These are phyloP conservation scores for Camponotus vicinus DNA, from an alignment of 1,140 invertebrate species.

Conservation along the genomic window DNA sequence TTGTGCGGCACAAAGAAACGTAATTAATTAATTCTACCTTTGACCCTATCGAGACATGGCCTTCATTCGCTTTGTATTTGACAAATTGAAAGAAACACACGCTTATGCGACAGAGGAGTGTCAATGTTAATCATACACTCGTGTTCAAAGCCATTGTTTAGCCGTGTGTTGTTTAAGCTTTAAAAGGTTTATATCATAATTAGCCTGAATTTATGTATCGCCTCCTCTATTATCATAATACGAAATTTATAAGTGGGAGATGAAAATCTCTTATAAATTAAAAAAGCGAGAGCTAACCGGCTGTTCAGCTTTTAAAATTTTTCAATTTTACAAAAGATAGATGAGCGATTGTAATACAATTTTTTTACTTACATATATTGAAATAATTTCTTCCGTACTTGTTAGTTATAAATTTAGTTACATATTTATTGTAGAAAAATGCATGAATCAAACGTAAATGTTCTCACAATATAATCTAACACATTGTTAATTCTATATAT, in stretches of 20 bases:
- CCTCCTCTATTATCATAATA: not conserved
- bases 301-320: not conserved
- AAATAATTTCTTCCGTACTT: not conserved
- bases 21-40: conserved; percentile 50
- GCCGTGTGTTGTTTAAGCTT: not conserved
- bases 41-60: not conserved
- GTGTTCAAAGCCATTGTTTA: not conserved
- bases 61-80: conserved; percentile 26
- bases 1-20: conserved; percentile 11
- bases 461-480: not conserved
- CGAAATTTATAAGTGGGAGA: not conserved
- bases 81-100: conserved; percentile 13
- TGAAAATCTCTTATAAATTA: not conserved
- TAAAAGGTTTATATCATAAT: not conserved
- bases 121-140: not conserved
- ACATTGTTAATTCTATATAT: conserved; percentile 14
- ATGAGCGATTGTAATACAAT: not conserved
- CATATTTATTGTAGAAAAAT: not conserved
- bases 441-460: too few relatives aligned
- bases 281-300: too few relatives aligned
- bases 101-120: not conserved
- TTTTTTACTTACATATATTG: not conserved
- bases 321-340: not conserved
- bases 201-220: not conserved
- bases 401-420: conserved; percentile 19